Conservation (phyloP, 2,888 invertebrate genomes). For the Podabrus alpinus region DNA sequence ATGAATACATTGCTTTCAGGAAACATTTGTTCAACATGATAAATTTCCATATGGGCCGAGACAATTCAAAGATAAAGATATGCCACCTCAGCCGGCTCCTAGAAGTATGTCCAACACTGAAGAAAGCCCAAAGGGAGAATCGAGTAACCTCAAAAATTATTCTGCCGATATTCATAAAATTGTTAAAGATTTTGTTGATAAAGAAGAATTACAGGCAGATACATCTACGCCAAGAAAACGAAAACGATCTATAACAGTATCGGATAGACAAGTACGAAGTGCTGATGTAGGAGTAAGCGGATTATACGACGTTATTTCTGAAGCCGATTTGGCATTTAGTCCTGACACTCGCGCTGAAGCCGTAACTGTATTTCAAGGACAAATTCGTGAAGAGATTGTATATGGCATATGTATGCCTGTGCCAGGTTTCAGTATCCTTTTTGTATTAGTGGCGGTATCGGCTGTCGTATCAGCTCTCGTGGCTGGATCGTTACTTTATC, state of each 20-base stretch:
- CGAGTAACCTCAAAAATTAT: not conserved
- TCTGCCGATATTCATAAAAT: slow-evolving; percentile 31
- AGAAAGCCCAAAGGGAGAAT: not conserved
- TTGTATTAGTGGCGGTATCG: slow-evolving; percentile 84
- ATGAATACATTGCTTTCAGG: not conserved
- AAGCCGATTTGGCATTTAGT: slow-evolving; percentile 88
- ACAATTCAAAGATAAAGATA: slow-evolving; percentile 63
- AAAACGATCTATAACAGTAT: slow-evolving; percentile 66
- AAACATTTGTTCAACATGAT: slow-evolving; percentile 57
- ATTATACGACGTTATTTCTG: slow-evolving; percentile 86
- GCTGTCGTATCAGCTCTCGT: slow-evolving; percentile 86
- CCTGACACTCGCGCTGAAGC: slow-evolving; percentile 80
- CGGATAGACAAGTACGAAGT: slow-evolving; percentile 76
- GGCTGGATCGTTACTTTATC: slow-evolving; percentile 80
- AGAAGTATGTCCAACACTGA: slow-evolving; percentile 53
- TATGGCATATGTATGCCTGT: slow-evolving; percentile 92
- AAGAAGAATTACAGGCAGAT: slow-evolving; percentile 24
- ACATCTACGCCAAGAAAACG: slow-evolving; percentile 58
- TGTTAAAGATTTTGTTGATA: not conserved
- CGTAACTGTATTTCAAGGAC: slow-evolving; percentile 85
- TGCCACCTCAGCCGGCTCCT: slow-evolving; percentile 61
- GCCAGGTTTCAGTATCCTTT: slow-evolving; percentile 85
- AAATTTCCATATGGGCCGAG: slow-evolving; percentile 81
- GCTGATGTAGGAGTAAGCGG: slow-evolving; percentile 90
- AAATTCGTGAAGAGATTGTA: slow-evolving; percentile 86